Evolutionary conservation across 2,797 vertebrate genomes (phyloP).

Genomic region (Psittacula derbiana): DNA sequence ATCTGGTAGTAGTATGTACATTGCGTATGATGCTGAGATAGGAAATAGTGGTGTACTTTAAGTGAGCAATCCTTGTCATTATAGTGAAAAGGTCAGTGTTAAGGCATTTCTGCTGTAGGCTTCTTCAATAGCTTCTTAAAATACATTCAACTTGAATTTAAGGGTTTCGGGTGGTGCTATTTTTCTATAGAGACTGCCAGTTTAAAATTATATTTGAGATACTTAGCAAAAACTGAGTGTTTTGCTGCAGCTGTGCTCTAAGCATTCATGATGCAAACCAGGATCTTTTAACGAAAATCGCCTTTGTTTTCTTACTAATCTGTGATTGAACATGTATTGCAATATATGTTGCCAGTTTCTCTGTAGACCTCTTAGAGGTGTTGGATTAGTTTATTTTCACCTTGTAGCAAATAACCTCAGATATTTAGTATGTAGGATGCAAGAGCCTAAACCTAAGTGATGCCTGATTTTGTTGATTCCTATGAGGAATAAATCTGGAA

Average conservation of each 20-base stretch:
- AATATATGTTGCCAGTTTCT: background rate
- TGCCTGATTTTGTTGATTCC: background rate
- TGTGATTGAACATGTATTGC: background rate
- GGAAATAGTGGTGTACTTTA: constrained; percentile 9
- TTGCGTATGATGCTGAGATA: constrained; percentile 10
- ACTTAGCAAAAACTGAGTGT: background rate
- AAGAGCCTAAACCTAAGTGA: constrained; percentile 25
- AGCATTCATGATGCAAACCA: background rate
- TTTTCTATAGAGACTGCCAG: background rate
- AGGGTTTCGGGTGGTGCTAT: background rate
- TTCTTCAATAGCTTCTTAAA: constrained; percentile 15
- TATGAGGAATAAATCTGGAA: background rate
- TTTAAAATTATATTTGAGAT: constrained; percentile 27
- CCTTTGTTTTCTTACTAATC: background rate
- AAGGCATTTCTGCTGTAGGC: background rate
- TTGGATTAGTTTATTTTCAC: background rate
- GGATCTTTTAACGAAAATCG: background rate
- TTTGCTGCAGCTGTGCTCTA: background rate
- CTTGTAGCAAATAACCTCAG: background rate
- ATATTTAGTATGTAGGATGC: background rate
- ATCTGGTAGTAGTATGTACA: background rate
- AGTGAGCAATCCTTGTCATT: constrained; percentile 27
- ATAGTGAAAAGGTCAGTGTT: background rate
- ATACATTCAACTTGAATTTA: background rate
- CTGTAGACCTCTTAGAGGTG: background rate